These are phyloP conservation scores for Schizopygopsis pylzovi DNA, from an alignment of 2,797 vertebrate genomes.

Conservation along the genomic window DNA sequence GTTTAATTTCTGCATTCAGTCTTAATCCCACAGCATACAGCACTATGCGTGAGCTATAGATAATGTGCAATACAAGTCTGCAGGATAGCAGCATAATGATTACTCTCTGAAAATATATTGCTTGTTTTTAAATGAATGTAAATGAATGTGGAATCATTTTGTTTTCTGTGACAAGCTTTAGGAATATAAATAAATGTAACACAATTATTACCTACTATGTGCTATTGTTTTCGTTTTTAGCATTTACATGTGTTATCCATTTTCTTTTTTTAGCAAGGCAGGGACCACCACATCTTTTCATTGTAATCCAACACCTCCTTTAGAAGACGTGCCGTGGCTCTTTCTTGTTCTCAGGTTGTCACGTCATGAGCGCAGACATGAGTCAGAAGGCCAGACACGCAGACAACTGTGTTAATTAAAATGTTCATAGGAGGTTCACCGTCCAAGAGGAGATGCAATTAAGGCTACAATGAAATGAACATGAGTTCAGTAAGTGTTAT, in stretches of 20 bases:
- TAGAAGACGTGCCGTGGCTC: constrained; percentile 21
- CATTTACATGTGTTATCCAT: not conserved
- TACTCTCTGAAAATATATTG: not conserved
- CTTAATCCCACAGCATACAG: constrained; percentile 20
- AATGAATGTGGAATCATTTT: constrained; percentile 6
- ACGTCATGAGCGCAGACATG: constrained; percentile 21
- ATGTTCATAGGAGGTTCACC: constrained; percentile 15
- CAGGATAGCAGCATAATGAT: constrained; percentile 6
- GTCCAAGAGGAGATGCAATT: constrained; percentile 31
- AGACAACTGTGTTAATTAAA: constrained; percentile 57
- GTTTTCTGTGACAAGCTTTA: constrained; percentile 9
- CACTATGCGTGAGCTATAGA: not conserved
- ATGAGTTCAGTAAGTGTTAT: constrained; percentile 31
- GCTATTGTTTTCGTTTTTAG: not conserved
- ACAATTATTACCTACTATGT: not conserved
- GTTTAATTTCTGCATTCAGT: constrained; percentile 28
- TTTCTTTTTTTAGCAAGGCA: not conserved
- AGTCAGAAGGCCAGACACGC: constrained; percentile 29
- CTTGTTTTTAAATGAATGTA: not conserved
- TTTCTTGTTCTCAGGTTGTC: constrained; percentile 54
- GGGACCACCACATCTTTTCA: constrained; percentile 13
- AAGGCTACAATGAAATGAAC: constrained; percentile 35
- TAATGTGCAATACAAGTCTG: constrained; percentile 6
- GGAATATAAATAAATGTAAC: not conserved
- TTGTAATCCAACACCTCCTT: constrained; percentile 47